Evolutionary conservation across 2,888 invertebrate species (phyloP), one percentile per base, ranked within the genome.

Genomic region (Lysandra coridon): DNA sequence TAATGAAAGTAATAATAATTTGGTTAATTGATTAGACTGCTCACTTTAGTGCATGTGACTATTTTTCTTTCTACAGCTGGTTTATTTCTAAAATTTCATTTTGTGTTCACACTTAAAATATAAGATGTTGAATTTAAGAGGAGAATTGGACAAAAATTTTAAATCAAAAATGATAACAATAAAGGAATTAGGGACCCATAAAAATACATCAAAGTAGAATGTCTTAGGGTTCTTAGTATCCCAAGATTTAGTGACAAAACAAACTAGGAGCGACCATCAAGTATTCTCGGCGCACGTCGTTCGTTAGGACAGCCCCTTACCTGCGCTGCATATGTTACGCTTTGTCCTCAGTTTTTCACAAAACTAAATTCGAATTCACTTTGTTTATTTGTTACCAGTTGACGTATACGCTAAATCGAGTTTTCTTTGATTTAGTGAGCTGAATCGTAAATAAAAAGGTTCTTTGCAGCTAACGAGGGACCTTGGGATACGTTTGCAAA

Each of bases 281-380:
- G 92, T 94, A 94, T 94, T 91, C 93, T 84, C 83, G 84, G 86
- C 94, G 91, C 88, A 86, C 90, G 83, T 86, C 87, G 88, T 92
- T 94, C 94, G 94, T 94, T 94, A 94, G 93, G 86, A 82, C 85
- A 85, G 80, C 84, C 88, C 89, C 88, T 89, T 91, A 93, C 94
- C 94, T 93, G 92, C 89, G 82, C 91, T 92, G 94, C 94, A 93
- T 94, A 94, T 93, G 94, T 93, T 93, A 92, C 79, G 82, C 82
- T 84, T 83, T 80, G 86, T 84, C 83, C 85, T 83, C 86, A 88
- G 85, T 88, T 89, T 89, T 88, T 88, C 84, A 84, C 85, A 83
- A 86, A 92, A 92, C 92, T 91, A 91, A 89, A 91, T 89, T 88
- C 85, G 84, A 86, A 87, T 87, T 79, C 85, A 83, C 85, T 88